A percentile compares a stretch with the other conserved stretches of the same genome.
These are phyloP conservation scores for Xestia ashworthii DNA, from an alignment of 2,888 invertebrate genomes.

Conservation along the genomic window DNA sequence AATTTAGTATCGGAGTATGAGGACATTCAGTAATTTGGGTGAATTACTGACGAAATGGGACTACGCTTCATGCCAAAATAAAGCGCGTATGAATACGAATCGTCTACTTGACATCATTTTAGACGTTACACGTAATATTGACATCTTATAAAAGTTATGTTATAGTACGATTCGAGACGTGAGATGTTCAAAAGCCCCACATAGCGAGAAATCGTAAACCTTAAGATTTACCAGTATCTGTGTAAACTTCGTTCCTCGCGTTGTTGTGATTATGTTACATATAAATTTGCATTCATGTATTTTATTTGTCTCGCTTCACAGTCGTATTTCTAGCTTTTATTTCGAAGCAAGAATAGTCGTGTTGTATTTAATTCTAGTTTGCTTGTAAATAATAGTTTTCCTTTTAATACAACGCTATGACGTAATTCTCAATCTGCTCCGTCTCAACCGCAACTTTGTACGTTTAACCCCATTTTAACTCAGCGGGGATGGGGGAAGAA, in stretches of 20 bases:
- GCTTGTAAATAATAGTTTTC: slow-evolving; percentile 42
- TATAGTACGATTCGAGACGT: slow-evolving; percentile 53
- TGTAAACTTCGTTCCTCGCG: slow-evolving; percentile 22
- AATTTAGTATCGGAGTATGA: slow-evolving; percentile 49
- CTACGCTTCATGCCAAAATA: slow-evolving; percentile 73
- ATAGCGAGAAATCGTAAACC: slow-evolving; percentile 50
- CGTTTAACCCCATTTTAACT: slow-evolving; percentile 59
- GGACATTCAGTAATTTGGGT: slow-evolving; percentile 69
- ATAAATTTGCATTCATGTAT: slow-evolving; percentile 61
- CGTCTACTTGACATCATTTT: slow-evolving; percentile 69
- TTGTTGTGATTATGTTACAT: slow-evolving; percentile 49
- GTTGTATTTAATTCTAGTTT: slow-evolving; percentile 39
- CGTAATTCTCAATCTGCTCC: slow-evolving; percentile 55
- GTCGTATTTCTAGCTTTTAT: slow-evolving; percentile 40
- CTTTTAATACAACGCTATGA: slow-evolving; percentile 51
- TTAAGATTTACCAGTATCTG: slow-evolving; percentile 52
- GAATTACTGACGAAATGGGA: slow-evolving; percentile 76
- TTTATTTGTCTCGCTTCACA: slow-evolving; percentile 47
- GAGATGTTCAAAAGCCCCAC: slow-evolving; percentile 41
- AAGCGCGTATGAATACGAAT: slow-evolving; percentile 80
- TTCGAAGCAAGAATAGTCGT: slow-evolving; percentile 38
- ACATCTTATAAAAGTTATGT: slow-evolving; percentile 58
- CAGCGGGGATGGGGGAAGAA: slow-evolving; percentile 8
- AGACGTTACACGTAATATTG: slow-evolving; percentile 60
- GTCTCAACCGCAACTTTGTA: slow-evolving; percentile 56